Evolutionary conservation across 2,888 invertebrate genomes (phyloP), one percentile per base, ranked within the genome.

Genomic region (Onchidella celtica): DNA sequence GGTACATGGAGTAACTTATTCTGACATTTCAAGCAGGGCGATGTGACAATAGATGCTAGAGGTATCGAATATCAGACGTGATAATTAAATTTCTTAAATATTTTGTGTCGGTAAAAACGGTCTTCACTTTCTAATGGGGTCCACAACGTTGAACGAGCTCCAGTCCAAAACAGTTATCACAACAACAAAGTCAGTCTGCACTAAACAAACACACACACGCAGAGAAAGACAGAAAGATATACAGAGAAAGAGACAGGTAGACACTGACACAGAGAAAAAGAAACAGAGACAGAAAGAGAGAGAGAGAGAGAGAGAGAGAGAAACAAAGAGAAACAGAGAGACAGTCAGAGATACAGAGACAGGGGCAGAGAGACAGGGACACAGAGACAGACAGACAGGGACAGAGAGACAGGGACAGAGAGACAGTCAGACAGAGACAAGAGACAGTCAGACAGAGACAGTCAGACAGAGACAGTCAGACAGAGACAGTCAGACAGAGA

Each of bases 271-370:
- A 70, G 27, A 47, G 11, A 17, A 27, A 70, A 24, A 40, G 27
- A 38, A 21, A 59, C 27, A n/a, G 34, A 59, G 34, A 73, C 32
- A 29, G 17, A 55, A 17, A 72, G 32, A 21, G 29, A 72, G 27
- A 55, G 29, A 47, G 32, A 72, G 24, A 55, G 21, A 24, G 29
- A 55, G 34, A 55, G 17, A 24, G 32, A 72, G 24, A 55, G 32
- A 47, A 47, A 72, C 55, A 72, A 47, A 47, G 55, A 72, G 17
- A 72, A 32, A n/a, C n/a, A 63, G 4, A 63, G 29, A n/a, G 29
- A n/a, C 14, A 63, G 63, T 2, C n/a, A 27, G 63, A 63, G n/a
- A n/a, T n/a, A n/a, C n/a, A 63, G 24, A 63, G 29, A 27, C 0
- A 63, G 3, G 14, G 29, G 2, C 3, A 63, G 63, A 63, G 55